These are phyloP conservation scores for Capitulum mitella DNA, from an alignment of 2,888 invertebrate genomes.

Conservation along the genomic window DNA sequence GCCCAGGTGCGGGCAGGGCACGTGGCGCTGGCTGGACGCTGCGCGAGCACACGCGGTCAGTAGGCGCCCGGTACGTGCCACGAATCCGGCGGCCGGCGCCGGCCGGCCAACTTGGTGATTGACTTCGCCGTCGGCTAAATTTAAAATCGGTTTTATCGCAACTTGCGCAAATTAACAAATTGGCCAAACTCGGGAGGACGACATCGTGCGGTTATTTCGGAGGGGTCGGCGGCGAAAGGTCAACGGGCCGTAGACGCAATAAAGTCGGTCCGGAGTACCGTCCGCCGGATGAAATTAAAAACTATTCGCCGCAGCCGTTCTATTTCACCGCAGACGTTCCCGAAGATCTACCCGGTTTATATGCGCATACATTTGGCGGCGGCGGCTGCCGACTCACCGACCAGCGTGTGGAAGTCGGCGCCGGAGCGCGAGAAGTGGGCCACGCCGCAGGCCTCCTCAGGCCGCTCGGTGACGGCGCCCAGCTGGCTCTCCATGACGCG, in stretches of 20 bases:
- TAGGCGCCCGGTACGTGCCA: too few species aligned
- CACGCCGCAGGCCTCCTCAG: constrained; percentile 33
- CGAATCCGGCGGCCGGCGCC: too few species aligned
- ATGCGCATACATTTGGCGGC: constrained; percentile 29
- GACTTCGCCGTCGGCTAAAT: too few species aligned
- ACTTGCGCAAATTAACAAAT: neutral
- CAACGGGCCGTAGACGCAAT: neutral
- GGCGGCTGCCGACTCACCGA: constrained; percentile 24
- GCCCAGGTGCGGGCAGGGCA: constrained; percentile 1
- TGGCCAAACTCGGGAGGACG: neutral
- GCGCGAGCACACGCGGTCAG: neutral
- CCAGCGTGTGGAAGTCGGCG: neutral
- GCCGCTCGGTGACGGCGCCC: constrained; percentile 30
- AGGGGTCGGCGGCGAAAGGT: neutral
- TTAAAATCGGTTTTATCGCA: too few species aligned
- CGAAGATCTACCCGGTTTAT: constrained; percentile 28
- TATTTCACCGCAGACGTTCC: neutral
- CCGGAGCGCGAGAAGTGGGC: constrained; percentile 22
- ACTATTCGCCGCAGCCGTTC: constrained; percentile 28
- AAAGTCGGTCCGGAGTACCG: neutral
- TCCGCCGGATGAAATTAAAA: neutral
- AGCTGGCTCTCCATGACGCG: constrained; percentile 52
- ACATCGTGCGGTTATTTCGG: neutral
- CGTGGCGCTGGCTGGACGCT: neutral
- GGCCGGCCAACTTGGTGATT: too few species aligned